These are phyloP conservation scores for Hyalella azteca DNA, from an alignment of 2,888 invertebrate species.

Conservation along the genomic window DNA sequence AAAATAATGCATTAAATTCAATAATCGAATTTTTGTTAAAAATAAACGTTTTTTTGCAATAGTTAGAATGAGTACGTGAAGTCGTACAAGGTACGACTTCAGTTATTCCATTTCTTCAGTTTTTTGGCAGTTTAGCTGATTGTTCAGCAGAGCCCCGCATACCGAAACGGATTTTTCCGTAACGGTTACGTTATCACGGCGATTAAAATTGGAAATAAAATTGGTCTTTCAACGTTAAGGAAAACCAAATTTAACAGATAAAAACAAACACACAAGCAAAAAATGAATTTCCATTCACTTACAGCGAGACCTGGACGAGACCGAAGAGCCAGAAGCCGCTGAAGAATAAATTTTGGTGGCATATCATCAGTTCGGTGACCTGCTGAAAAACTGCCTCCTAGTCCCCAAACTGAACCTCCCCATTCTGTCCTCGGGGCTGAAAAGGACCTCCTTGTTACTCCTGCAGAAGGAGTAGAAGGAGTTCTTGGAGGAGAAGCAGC, in stretches of 20 bases:
- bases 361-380: background rate
- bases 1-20: too few species aligned
- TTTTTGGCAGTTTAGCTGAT: too few species aligned
- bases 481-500: constrained; percentile 24
- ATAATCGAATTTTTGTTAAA: too few species aligned
- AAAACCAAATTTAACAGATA: background rate
- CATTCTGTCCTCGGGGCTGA: constrained; percentile 21
- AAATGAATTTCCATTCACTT: background rate
- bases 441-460: constrained; percentile 35
- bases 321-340: background rate
- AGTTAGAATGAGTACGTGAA: too few species aligned
- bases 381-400: background rate
- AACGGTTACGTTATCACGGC: too few species aligned
- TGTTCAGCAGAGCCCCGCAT: too few species aligned
- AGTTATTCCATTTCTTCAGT: too few species aligned
- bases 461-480: constrained; percentile 33
- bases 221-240: too few species aligned
- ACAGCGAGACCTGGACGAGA: constrained; percentile 33
- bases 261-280: background rate
- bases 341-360: constrained; percentile 3
- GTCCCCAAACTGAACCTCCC: constrained; percentile 25
- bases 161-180: too few species aligned
- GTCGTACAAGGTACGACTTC: too few species aligned
- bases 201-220: too few species aligned
- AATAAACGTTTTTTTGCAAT: too few species aligned